These are phyloP conservation scores for Montipora capricornis DNA, from an alignment of 64 coral and sea anemone species.

Conservation along the genomic window DNA sequence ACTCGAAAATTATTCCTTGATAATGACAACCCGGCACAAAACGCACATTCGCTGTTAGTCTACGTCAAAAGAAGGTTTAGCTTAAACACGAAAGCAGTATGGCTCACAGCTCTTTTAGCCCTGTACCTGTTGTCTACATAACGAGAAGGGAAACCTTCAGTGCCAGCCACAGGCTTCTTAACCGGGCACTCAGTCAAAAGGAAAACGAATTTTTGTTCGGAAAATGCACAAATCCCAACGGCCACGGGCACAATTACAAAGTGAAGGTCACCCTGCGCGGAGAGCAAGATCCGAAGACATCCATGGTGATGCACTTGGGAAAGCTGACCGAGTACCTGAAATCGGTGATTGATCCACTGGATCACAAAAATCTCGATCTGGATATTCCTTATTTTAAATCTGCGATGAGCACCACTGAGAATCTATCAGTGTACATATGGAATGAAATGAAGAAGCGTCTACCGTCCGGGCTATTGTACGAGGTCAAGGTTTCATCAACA, in stretches of 20 bases:
- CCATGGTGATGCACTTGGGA: constrained; percentile 36
- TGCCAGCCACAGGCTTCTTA: constrained; percentile 34
- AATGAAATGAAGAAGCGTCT: constrained; percentile 14
- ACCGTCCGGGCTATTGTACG: constrained; percentile 15
- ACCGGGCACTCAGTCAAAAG: constrained; percentile 10
- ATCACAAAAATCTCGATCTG: constrained; percentile 32
- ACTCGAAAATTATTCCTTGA: not conserved
- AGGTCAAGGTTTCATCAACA: constrained; percentile 34
- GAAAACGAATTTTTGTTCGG: constrained; percentile 47
- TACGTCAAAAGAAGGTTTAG: not conserved
- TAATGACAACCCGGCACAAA: not conserved
- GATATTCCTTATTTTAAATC: constrained; percentile 32
- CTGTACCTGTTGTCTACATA: not conserved
- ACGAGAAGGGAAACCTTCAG: constrained; percentile 31
- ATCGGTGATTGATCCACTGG: not conserved
- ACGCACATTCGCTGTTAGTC: not conserved
- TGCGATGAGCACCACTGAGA: constrained; percentile 27
- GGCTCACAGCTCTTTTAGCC: not conserved
- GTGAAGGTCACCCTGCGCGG: constrained; percentile 38
- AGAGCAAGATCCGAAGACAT: constrained; percentile 23
- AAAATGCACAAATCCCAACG: constrained; percentile 50
- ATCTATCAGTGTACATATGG: constrained; percentile 39
- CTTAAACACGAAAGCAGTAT: not conserved
- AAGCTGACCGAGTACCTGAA: constrained; percentile 25
- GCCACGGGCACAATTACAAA: constrained; percentile 61